These are phyloP conservation scores for Carposina sasakii DNA, from an alignment of 1,140 invertebrate species.

Conservation along the genomic window DNA sequence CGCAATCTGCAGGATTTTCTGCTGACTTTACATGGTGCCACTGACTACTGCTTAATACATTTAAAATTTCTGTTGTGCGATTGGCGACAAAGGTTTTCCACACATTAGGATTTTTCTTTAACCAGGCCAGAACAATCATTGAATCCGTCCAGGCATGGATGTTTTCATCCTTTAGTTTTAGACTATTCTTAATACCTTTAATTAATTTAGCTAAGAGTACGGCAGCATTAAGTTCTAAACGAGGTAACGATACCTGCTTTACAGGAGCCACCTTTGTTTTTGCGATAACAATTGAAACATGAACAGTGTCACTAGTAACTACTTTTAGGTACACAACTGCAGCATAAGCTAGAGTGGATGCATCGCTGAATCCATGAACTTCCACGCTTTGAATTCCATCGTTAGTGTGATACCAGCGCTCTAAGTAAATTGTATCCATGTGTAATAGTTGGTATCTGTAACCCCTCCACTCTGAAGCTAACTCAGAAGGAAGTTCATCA, in stretches of 20 bases:
- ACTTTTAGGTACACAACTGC: background rate
- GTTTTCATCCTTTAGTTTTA: conserved; percentile 24
- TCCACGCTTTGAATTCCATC: background rate
- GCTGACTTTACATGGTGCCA: conserved; percentile 53
- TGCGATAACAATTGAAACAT: conserved; percentile 3
- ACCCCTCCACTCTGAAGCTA: background rate
- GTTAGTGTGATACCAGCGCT: background rate
- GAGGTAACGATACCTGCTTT: conserved; percentile 32
- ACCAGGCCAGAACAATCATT: conserved; percentile 45
- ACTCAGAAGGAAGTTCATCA: conserved; percentile 3
- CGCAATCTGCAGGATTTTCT: conserved; percentile 59
- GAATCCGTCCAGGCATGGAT: conserved; percentile 50
- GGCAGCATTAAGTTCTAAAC: conserved; percentile 29
- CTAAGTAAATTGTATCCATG: background rate
- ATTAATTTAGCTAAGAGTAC: conserved; percentile 19
- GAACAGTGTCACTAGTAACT: conserved; percentile 12
- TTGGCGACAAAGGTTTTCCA: conserved; percentile 51
- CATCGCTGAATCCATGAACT: conserved; percentile 14
- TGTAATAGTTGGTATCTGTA: background rate
- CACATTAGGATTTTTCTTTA: conserved; percentile 23
- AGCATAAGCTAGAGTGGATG: conserved; percentile 10
- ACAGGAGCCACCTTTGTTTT: conserved; percentile 39
- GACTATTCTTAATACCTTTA: conserved; percentile 11
- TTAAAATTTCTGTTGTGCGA: conserved; percentile 42
- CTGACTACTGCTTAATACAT: conserved; percentile 8